Evolutionary conservation across 1,140 invertebrate genomes (phyloP).

Genomic region (Diuraphis noxia): DNA sequence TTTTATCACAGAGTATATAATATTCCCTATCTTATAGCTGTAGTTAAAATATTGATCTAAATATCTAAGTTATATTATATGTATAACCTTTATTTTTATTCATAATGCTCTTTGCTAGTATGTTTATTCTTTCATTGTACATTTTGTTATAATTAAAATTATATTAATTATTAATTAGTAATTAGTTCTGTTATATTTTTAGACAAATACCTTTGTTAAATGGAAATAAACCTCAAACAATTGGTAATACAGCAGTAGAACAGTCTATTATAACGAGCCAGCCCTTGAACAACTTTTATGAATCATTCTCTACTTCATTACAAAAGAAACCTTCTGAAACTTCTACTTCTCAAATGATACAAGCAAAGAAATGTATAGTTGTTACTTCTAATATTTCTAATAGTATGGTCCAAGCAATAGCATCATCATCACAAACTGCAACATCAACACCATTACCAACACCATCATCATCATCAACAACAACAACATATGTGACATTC

Average conservation of each 20-base stretch:
- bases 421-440: neutral
- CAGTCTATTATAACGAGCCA: neutral
- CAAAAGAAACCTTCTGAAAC: neutral
- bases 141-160: neutral
- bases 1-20: too few species aligned
- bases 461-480: neutral
- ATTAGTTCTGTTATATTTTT: neutral
- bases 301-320: slow-evolving; percentile 3
- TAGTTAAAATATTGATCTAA: neutral
- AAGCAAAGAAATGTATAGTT: neutral
- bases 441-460: neutral
- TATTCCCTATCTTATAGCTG: neutral
- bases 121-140: neutral
- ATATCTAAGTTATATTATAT: neutral
- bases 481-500: neutral
- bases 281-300: neutral
- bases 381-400: neutral
- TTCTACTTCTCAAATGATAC: neutral
- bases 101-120: neutral
- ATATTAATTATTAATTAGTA: neutral
- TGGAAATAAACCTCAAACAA: neutral
- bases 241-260: neutral
- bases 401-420: neutral
- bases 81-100: too few species aligned
- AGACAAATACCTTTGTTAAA: neutral